A percentile compares a stretch with the other conserved stretches of the same genome.
Evolutionary conservation across 2,113 vertebrate genomes (phyloP).

Genomic region (Eolophus roseicapilla): DNA sequence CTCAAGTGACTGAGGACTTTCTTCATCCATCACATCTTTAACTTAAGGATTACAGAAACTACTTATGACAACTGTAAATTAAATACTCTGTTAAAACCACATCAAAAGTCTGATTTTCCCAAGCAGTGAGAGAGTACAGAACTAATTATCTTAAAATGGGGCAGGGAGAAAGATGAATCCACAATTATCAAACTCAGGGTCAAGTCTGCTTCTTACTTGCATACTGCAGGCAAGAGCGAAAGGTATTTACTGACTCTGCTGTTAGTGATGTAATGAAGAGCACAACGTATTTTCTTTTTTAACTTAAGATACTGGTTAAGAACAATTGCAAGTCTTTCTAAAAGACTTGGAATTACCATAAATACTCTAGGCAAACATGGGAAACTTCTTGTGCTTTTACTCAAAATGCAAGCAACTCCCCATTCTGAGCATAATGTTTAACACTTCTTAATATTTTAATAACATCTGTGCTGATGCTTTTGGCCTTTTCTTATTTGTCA

Average conservation of each 20-base stretch:
- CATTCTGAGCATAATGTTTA: not conserved
- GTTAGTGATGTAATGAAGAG: not conserved
- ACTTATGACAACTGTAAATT: not conserved
- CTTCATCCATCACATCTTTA: not conserved
- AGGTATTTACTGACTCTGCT: not conserved
- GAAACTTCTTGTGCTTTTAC: not conserved
- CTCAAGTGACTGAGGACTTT: not conserved
- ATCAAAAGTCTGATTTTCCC: not conserved
- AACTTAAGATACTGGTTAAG: not conserved
- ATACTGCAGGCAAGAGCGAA: not conserved
- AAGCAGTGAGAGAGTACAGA: not conserved
- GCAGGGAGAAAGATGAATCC: not conserved
- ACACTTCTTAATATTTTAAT: not conserved
- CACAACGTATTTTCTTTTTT: not conserved
- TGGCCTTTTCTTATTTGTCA: not conserved
- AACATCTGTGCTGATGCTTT: not conserved
- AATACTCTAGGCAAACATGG: not conserved
- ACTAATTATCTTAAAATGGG: not conserved
- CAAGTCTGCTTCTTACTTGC: not conserved
- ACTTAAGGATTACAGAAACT: not conserved
- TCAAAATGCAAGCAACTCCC: not conserved
- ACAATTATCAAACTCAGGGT: not conserved
- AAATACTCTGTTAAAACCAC: not conserved
- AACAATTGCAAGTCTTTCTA: not conserved
- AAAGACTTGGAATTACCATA: not conserved